Conservation (phyloP, 2,797 vertebrate genomes). For the Masticophis lateralis region DNA sequence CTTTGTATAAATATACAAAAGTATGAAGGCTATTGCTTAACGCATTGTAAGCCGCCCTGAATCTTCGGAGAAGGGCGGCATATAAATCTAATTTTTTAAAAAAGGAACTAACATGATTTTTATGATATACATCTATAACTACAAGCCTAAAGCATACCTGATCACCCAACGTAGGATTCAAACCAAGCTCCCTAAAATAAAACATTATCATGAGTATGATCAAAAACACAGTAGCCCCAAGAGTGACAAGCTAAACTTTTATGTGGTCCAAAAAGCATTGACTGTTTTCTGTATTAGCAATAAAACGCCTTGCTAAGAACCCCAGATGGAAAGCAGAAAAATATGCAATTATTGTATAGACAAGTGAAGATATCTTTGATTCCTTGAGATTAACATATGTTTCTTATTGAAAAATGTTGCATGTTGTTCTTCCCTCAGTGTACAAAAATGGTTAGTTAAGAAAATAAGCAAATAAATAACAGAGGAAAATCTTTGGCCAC, state of each 20-base stretch:
- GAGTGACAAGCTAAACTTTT: constrained; percentile 80
- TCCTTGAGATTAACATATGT: constrained; percentile 5
- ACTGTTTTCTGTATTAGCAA: constrained; percentile 75
- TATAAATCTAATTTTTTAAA: background rate
- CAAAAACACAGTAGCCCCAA: constrained; percentile 80
- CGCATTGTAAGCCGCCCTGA: no score
- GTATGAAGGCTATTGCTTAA: no score
- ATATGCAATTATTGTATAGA: background rate
- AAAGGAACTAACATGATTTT: background rate
- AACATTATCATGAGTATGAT: constrained; percentile 75
- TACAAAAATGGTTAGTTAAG: background rate
- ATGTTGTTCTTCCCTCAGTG: background rate
- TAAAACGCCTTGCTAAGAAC: constrained; percentile 8
- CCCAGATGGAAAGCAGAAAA: background rate
- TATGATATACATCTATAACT: background rate
- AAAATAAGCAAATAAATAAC: background rate
- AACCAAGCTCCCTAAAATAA: constrained; percentile 74
- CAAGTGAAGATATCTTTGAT: background rate
- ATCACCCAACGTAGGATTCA: constrained; percentile 76
- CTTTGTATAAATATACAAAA: no score
- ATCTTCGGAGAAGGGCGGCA: no score
- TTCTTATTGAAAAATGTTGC: constrained; percentile 3
- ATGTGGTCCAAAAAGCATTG: constrained; percentile 76
- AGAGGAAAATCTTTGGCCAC: background rate
- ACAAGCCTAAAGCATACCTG: constrained; percentile 66